A percentile compares a stretch with the other conserved stretches of the same genome.
Conservation (phyloP, 1,140 invertebrate species). For the Hormaphis cornu region DNA sequence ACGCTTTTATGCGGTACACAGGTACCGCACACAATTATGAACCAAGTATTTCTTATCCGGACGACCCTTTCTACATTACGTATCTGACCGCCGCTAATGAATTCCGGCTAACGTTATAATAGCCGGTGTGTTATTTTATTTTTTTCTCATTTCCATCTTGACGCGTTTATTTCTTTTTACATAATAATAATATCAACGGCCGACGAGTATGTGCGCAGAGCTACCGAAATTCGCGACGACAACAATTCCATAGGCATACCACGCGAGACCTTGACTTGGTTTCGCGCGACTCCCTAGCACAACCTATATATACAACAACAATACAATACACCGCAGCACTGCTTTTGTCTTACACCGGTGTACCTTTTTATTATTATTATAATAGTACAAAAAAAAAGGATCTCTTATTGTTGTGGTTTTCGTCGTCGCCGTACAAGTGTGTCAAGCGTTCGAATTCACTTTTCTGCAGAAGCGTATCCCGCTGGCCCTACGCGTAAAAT, state of each 20-base stretch:
- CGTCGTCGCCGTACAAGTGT: neutral
- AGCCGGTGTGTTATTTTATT: neutral
- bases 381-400: no score
- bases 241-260: neutral
- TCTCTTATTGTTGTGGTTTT: conserved; percentile 8
- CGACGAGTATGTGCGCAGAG: neutral
- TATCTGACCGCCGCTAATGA: conserved; percentile 16
- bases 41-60: conserved; percentile 21
- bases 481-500: conserved; percentile 11
- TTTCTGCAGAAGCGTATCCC: neutral
- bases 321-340: no score
- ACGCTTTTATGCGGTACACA: conserved; percentile 28
- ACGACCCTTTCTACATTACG: neutral
- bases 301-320: neutral
- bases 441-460: conserved; percentile 26
- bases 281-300: neutral
- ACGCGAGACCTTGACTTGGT: conserved; percentile 16
- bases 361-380: no score
- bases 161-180: conserved; percentile 17
- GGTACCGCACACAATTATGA: conserved; percentile 26
- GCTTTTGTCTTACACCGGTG: conserved; percentile 29
- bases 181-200: neutral
- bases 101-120: neutral
- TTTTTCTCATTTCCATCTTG: neutral
- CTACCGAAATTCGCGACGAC: conserved; percentile 23